A percentile compares a stretch with the other conserved stretches of the same genome.
phyloP scores from a whole-genome alignment of 2,888 invertebrate genomes.

The Sesamia inferens region DNA sequence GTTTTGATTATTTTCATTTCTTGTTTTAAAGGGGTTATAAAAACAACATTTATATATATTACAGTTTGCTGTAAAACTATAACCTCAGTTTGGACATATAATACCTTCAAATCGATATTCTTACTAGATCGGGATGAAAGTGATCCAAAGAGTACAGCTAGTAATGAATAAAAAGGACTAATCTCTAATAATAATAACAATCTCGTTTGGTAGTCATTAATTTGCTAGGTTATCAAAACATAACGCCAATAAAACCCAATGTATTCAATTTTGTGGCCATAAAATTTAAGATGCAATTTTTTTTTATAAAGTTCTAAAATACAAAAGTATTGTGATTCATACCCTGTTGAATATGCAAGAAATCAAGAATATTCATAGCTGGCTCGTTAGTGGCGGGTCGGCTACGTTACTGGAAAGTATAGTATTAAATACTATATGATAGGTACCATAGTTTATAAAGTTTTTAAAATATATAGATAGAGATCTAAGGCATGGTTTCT shows the following conservation, averaged over 20 bases:
- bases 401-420: slow-evolving; percentile 79
- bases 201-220: too few relatives aligned
- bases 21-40: too few relatives aligned
- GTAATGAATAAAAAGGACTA: background rate
- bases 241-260: slow-evolving; percentile 25
- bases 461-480: too few relatives aligned
- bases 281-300: slow-evolving; percentile 61
- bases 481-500: too few relatives aligned
- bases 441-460: slow-evolving; percentile 30
- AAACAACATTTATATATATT: too few relatives aligned
- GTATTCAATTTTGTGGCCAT: slow-evolving; percentile 40
- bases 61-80: too few relatives aligned
- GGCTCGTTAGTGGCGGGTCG: slow-evolving; percentile 83
- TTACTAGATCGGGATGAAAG: too few relatives aligned
- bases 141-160: too few relatives aligned
- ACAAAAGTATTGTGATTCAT: slow-evolving; percentile 85
- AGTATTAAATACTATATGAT: slow-evolving; percentile 59
- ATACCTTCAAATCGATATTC: too few relatives aligned
- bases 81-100: too few relatives aligned
- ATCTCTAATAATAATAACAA: background rate
- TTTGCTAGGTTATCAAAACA: slow-evolving; percentile 16
- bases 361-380: slow-evolving; percentile 83
- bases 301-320: slow-evolving; percentile 78
- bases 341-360: slow-evolving; percentile 85
- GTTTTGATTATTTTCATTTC: background rate